These are phyloP conservation scores for Tachina fera DNA, from an alignment of 2,888 invertebrate species.

Conservation along the genomic window DNA sequence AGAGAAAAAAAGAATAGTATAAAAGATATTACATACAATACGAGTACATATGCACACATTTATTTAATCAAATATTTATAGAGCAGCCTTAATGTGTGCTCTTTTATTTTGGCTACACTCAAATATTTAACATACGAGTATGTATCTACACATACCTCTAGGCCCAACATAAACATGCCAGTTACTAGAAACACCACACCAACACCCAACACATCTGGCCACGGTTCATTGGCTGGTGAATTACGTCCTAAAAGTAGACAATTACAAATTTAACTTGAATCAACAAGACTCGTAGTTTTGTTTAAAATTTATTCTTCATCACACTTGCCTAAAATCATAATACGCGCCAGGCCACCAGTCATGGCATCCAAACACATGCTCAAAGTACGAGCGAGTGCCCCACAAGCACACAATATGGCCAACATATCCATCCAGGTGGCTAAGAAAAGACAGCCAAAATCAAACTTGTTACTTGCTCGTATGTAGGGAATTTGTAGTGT, in stretches of 20 bases:
- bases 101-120: not conserved
- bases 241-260: conserved; percentile 81
- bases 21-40: not conserved
- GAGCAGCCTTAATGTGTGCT: not conserved
- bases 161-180: conserved; percentile 85
- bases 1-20: conserved; percentile 7
- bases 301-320: not conserved
- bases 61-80: conserved; percentile 39
- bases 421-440: conserved; percentile 85
- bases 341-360: conserved; percentile 84
- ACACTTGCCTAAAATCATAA: conserved; percentile 83
- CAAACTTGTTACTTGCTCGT: conserved; percentile 83
- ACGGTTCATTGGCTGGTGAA: conserved; percentile 83
- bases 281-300: conserved; percentile 3
- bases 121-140: conserved; percentile 39
- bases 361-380: conserved; percentile 85
- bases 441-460: conserved; percentile 83
- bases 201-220: conserved; percentile 85
- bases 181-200: conserved; percentile 84
- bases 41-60: not conserved
- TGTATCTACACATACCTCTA: conserved; percentile 83
- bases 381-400: conserved; percentile 84
- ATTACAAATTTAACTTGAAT: conserved; percentile 52
- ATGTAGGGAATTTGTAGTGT: conserved; percentile 83
- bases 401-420: conserved; percentile 84